Conservation (phyloP, 1,140 invertebrate genomes). For the Polyergus mexicanus region DNA sequence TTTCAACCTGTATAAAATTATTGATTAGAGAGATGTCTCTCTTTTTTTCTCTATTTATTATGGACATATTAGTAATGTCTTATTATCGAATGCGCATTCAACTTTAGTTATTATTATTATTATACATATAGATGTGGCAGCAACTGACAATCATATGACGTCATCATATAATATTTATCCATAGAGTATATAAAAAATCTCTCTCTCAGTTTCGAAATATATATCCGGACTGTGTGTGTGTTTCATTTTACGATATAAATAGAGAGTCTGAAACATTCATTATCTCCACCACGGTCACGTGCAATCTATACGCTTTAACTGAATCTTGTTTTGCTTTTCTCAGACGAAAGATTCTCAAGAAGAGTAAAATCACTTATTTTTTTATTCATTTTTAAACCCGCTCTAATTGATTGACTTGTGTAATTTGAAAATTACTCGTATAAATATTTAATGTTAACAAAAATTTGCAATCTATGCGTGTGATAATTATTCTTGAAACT, state of each 20-base stretch:
- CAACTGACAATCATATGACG: slow-evolving; percentile 2
- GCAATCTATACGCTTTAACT: not conserved
- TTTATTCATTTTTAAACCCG: not conserved
- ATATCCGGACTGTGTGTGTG: slow-evolving; percentile 57
- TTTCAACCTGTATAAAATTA: not conserved
- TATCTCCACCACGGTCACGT: slow-evolving; percentile 28
- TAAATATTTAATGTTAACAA: slow-evolving; percentile 8
- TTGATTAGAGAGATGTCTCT: not conserved
- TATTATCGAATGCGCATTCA: slow-evolving; percentile 20
- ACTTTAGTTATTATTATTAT: too few relatives aligned
- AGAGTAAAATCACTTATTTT: not conserved
- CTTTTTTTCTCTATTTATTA: not conserved
- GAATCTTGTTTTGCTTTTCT: not conserved
- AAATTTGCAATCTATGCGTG: not conserved
- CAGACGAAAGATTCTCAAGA: not conserved
- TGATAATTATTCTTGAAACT: not conserved
- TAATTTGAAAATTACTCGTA: not conserved
- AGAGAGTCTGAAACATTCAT: slow-evolving; percentile 50
- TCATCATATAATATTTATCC: slow-evolving; percentile 36
- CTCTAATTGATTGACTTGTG: not conserved
- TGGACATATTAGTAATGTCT: not conserved
- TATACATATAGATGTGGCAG: slow-evolving; percentile 24
- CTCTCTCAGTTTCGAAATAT: slow-evolving; percentile 19
- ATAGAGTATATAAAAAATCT: slow-evolving; percentile 53
- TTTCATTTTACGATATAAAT: slow-evolving; percentile 62